phyloP scores from a whole-genome alignment of 2,113 vertebrate genomes.

The Colossoma macropomum region DNA sequence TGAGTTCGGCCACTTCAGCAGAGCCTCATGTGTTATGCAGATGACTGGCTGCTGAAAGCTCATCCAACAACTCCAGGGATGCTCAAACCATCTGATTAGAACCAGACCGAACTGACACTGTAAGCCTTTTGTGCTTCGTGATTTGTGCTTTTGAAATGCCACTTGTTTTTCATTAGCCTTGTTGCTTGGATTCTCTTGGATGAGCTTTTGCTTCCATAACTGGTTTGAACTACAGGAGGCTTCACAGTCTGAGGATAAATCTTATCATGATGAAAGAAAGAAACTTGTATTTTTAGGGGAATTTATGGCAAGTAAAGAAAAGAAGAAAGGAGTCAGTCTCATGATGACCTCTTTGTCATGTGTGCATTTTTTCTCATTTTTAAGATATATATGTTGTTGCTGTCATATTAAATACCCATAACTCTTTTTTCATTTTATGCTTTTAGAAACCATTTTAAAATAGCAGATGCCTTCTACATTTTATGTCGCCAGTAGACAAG shows the following conservation, averaged over 20 bases:
- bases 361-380: background rate
- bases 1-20: background rate
- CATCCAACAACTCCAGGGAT: background rate
- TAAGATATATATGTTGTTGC: no score
- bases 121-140: conserved; percentile 25
- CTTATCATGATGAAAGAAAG: background rate
- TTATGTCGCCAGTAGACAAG: no score
- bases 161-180: conserved; percentile 12
- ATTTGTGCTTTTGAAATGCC: conserved; percentile 17
- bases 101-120: background rate
- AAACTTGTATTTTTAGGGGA: background rate
- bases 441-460: no score
- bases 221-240: background rate
- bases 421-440: no score
- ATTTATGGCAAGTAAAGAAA: background rate
- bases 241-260: background rate
- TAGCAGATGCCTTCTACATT: no score
- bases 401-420: no score
- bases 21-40: conserved; percentile 1
- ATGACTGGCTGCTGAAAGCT: conserved; percentile 35
- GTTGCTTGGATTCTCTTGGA: background rate
- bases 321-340: background rate
- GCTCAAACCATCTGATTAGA: conserved; percentile 24
- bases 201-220: background rate
- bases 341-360: background rate